Evolutionary conservation across 2,888 invertebrate genomes (phyloP).

Genomic region (Doris montereyensis): DNA sequence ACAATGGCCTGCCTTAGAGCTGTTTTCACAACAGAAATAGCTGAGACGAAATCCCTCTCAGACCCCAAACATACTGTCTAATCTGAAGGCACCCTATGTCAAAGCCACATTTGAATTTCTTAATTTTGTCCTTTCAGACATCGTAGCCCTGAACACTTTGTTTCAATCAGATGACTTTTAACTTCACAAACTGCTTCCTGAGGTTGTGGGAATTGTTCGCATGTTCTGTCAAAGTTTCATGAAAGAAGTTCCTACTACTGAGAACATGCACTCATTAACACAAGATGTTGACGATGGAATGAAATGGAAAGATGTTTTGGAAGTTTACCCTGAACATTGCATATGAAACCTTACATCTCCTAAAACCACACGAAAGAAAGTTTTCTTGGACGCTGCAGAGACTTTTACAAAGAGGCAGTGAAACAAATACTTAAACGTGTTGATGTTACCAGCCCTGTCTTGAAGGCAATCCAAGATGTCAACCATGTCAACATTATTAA

Average conservation of each 20-base stretch:
- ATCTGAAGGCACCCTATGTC: neutral
- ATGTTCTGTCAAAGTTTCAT: constrained; percentile 5
- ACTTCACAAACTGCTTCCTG: neutral
- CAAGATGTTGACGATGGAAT: neutral
- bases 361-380: neutral
- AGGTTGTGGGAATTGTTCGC: neutral
- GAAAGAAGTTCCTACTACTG: neutral
- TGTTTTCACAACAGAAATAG: constrained; percentile 36
- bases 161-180: neutral
- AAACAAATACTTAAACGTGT: neutral
- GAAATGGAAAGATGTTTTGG: neutral
- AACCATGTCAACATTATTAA: neutral
- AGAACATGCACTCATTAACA: constrained; percentile 1
- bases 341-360: neutral
- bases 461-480: neutral
- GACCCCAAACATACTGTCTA: neutral
- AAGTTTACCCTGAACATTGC: neutral
- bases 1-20: constrained; percentile 45
- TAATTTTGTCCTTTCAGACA: neutral
- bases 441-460: neutral
- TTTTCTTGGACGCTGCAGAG: constrained; percentile 4
- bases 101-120: constrained; percentile 5
- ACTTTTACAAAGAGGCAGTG: neutral
- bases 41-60: neutral
- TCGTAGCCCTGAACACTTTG: neutral